Evolutionary conservation across 2,113 vertebrate species (phyloP), one percentile per base, ranked within the genome.

Genomic region (Hemicordylus capensis): DNA sequence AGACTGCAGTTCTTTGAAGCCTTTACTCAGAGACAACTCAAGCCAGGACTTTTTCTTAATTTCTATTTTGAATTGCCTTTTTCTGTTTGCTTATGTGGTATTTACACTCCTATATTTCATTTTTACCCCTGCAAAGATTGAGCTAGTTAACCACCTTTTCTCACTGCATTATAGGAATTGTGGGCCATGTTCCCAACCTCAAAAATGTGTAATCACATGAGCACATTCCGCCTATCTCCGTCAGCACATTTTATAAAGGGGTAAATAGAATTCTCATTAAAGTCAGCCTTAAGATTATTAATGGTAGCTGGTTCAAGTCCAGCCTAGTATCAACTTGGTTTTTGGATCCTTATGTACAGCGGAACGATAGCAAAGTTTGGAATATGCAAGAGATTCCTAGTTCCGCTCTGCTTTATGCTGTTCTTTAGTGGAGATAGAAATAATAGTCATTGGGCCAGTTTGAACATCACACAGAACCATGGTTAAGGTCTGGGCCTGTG

Each of bases 21-120:
- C 78, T 4, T 26, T 44, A 83, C 75, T 92, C 75, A 51, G 78
- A 84, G 61, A 89, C 86, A 0, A 0, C 73, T 74, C 81, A 93
- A 81, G 85, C 75, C 4, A n/a, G 89, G 69, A 80, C 69, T 79
- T 59, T 89, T 90, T 28, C 83, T 92, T 66, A 85, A 26, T 82
- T 89, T 79, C n/a, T 87, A 87, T 91, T 91, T 89, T 92, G 83
- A 85, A 70, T 75, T 70, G 56, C 59, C 69, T 85, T 76, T 87
- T 91, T 90, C 88, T 90, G 0, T 83, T 91, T 76, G 77, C 73
- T 59, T 0, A 92, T 92, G 89, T 26, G 69, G 89, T 84, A 87
- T 83, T 83, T 78, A 87, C 56, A 28, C 83, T 89, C 86, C 87
- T 86, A 17, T 74, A 80, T 87, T 92, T 91, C 86, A 83, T 84